Evolutionary conservation across 1,140 invertebrate species (phyloP), one percentile per base, ranked within the genome.

Genomic region (Atopsyche davidsoni): DNA sequence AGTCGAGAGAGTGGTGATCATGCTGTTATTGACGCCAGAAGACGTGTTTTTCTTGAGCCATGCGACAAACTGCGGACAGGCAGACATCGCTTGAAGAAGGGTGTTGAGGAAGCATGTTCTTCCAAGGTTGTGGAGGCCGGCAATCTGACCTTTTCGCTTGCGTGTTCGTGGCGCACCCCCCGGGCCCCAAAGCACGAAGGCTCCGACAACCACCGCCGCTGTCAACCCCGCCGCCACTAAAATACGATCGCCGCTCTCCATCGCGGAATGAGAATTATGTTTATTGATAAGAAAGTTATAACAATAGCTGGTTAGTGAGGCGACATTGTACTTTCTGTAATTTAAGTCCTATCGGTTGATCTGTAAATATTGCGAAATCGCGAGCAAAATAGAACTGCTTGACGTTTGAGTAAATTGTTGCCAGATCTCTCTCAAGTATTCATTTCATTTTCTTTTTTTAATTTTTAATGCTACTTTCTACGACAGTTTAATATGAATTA

Each of bases 51-150:
- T 76, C 48, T 77, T 76, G n/a, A 95, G 67, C 90, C 91, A 95
- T 6, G 77, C 75, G 22, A 86, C 78, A 62, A 94, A 88, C 38
- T 78, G 79, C 48, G 87, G 83, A 64, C 84, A 92, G 10, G 89
- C 82, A 21, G 88, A 86, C 19, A 92, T 64, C 6, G 87, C 84
- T 72, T 93, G 90, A 10, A 93, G 67, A 17, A 93, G 67, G 1
- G 88, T 87, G 71, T 92, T 92, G 6, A 93, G 68, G 66, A 92
- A 92, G 64, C 90, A 93, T 9, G 89, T 90, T 50, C 85, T 81
- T 25, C 89, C 89, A 49, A 91, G 77, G 75, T 93, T 93, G 50
- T 83, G 81, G 4, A 93, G 75, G 11, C 89, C 89, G 46, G 85
- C 76, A 40, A 90, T 78, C 62, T 84, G 79, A 19, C 86, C 86